Conservation (phyloP, 2,113 vertebrate species). For the Thomomys bottae region DNA sequence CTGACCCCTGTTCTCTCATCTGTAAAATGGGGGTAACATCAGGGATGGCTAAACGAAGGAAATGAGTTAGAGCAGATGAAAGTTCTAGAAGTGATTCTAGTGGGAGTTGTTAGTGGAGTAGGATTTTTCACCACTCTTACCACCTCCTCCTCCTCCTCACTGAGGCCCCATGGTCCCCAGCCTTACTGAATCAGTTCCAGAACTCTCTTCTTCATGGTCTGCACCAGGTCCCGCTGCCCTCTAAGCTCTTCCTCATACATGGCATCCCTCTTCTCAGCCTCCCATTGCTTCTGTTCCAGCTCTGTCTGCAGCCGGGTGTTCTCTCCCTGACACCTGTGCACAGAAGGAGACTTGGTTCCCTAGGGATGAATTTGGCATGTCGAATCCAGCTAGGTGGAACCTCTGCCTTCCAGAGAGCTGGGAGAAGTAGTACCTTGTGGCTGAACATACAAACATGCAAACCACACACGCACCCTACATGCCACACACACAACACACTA, state of each 20-base stretch:
- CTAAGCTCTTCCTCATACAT: conserved; percentile 75
- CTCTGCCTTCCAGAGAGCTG: not conserved
- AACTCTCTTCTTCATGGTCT: conserved; percentile 83
- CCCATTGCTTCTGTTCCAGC: conserved; percentile 76
- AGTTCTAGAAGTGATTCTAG: not conserved
- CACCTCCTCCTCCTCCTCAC: fast-evolving
- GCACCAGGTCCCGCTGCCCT: conserved; percentile 81
- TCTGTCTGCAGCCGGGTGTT: conserved; percentile 74
- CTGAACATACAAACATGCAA: not conserved
- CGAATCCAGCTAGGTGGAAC: not conserved
- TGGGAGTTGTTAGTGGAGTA: not conserved
- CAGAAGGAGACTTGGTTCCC: not conserved
- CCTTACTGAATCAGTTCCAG: conserved; percentile 86
- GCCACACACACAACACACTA: not conserved
- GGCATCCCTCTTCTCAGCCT: conserved; percentile 74
- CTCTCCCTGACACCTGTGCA: conserved; percentile 79
- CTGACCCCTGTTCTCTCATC: conserved; percentile 28
- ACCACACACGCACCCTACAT: no score
- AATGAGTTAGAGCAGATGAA: not conserved
- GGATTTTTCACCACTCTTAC: not conserved
- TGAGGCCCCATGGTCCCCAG: fast-evolving
- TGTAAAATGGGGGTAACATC: not conserved
- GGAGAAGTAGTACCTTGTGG: not conserved
- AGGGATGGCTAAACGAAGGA: not conserved
- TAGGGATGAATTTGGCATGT: not conserved